A percentile compares a stretch with the other conserved stretches of the same genome.
Evolutionary conservation across 2,113 vertebrate species (phyloP).

Genomic region (Platysternon megacephalum): DNA sequence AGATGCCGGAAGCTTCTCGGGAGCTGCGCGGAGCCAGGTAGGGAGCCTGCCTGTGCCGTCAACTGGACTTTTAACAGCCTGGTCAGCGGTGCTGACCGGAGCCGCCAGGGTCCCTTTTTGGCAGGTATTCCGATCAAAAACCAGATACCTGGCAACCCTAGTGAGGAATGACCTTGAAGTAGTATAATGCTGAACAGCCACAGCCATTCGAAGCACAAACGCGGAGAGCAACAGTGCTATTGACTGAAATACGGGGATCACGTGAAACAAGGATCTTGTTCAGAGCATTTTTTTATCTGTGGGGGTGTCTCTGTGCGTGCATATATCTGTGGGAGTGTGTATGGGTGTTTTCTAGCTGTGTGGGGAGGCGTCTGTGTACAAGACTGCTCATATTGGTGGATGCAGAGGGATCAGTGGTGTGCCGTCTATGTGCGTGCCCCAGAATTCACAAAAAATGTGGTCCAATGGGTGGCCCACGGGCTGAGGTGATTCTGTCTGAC

Average conservation of each 20-base stretch:
- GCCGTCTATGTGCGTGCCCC: neutral
- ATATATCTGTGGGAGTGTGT: neutral
- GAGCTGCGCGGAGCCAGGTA: no score
- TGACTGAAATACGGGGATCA: rapidly evolving
- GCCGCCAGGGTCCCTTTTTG: no score
- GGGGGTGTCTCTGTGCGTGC: neutral
- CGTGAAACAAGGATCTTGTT: rapidly evolving
- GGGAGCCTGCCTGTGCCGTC: no score
- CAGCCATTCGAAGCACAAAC: rapidly evolving
- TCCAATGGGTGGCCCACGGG: neutral
- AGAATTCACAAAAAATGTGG: neutral
- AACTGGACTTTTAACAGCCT: no score
- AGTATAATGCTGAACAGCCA: neutral
- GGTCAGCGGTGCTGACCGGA: no score
- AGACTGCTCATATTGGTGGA: no score
- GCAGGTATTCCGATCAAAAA: no score
- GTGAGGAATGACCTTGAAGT: neutral
- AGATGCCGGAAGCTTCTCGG: no score
- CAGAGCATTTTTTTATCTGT: neutral
- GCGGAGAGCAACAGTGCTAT: rapidly evolving
- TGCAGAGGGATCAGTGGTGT: no score
- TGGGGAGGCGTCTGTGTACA: rapidly evolving
- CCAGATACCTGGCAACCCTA: no score
- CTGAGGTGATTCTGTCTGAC: neutral
- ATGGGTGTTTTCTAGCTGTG: rapidly evolving